Conservation (phyloP, 2,113 vertebrate species). For the Okapia johnstoni region DNA sequence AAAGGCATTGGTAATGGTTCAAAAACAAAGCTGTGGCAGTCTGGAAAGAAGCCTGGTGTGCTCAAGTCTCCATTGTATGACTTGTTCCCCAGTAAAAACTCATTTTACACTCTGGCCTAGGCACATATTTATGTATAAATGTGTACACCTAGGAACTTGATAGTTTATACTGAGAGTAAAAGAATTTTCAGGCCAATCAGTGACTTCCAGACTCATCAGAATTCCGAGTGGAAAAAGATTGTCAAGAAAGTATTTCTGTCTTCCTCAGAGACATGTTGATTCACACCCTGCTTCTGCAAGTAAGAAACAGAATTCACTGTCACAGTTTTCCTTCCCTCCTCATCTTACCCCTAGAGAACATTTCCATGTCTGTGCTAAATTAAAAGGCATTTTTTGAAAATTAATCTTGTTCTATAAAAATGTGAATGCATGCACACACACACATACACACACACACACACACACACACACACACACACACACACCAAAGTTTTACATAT, state of each 20-base stretch:
- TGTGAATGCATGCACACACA: rapidly evolving
- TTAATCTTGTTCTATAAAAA: background rate
- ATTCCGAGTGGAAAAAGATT: background rate
- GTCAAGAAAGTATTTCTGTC: background rate
- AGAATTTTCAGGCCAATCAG: background rate
- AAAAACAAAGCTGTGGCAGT: constrained; percentile 48
- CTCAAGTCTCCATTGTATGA: background rate
- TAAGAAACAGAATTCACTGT: background rate
- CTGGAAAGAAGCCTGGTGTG: background rate
- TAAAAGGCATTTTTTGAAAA: background rate
- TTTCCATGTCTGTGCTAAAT: background rate
- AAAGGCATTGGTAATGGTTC: constrained; percentile 61
- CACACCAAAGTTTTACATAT: background rate
- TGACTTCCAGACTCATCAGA: background rate
- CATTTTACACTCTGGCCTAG: background rate
- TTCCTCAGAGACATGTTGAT: background rate
- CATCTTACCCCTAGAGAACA: background rate
- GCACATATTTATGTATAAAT: background rate
- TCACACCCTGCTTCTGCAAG: background rate
- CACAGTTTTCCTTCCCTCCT: background rate
- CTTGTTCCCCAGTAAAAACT: background rate
- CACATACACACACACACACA: too few species aligned
- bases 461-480: background rate
- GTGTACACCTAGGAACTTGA: background rate
- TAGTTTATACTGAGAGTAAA: background rate